Evolutionary conservation across 1,140 invertebrate genomes (phyloP), one percentile per base, ranked within the genome.

Genomic region (Drosophila arizonae): DNA sequence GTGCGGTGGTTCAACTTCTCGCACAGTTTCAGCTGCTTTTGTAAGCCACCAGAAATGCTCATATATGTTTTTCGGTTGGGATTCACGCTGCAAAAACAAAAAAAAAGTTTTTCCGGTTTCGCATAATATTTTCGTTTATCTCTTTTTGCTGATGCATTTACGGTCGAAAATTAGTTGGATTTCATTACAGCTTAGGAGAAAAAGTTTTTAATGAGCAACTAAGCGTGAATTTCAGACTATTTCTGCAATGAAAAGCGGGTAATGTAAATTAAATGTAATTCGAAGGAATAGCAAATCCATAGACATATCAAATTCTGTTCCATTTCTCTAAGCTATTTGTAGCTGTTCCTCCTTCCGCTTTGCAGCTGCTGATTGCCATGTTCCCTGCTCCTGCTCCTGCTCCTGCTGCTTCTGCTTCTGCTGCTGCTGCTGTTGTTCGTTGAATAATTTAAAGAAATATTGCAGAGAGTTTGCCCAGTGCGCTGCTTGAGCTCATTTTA

Each of bases 71-170:
- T 63, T 71, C 33, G 8, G 21, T 39, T 57, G 10, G 10, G 1
- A 46, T 17, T 46, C 15, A 2, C 15, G 17, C 6, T 15, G 43
- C 43, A 15, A 17, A 17, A 17, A 46, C 43, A 30, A 26, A 30
- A 15, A 30, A 15, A 39, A 77, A 78, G 72, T 63, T 87, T 87
- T 81, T 85, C 81, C 80, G 33, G 33, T 72, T 87, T 78, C 61
- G 60, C 63, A 66, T 86, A 81, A 43, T 62, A 30, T 72, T 66
- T 52, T 10, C 28, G 30, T 58, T 81, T 45, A 60, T 66, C 28
- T 30, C 11, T 1, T 4, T 21, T 60, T 33, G n/a, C 43, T 39
- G 36, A 39, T 13, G 11, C 36, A 39, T 11, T 39, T 11, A 13
- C 8, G 36, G 33, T 9, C 36, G 11, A 39, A 39, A 39, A 39